Base-by-base conservation (phyloP, 2,113 vertebrate genomes). In the Leucopternis melanops region DNA sequence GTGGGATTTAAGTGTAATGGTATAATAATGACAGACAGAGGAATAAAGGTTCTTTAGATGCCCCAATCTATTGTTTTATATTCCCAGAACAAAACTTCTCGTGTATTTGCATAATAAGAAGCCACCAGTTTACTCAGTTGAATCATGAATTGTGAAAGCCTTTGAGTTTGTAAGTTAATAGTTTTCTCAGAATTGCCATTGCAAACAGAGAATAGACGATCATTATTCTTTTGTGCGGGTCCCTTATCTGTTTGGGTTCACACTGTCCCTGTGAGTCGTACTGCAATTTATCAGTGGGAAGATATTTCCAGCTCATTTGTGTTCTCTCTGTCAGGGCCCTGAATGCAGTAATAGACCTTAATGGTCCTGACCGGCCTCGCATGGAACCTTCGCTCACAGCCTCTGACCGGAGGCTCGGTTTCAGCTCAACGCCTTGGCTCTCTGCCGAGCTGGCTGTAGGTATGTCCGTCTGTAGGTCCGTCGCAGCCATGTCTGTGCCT, bases 131-230 rank as follows among this genome's bases (percentile, higher is more conserved):
- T 62, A 75, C 73, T 84, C 59, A 23, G 65, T 81, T 81, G 71
- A 77, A 83, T 77, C 31, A 16, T 34, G 81, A 85, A 69, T 71
- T 87, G 65, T 91, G 81, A 81, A 78, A 89, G 72, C 50, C 55
- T 91, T 67, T 67, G 92, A 74, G 84, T 87, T 86, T 74, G n/a
- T 79, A 71, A 81, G 84, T 91, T 91, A 91, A 84, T 78, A 59
- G 67, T 91, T 94, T 82, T 61, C 83, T 91, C 66, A 36, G 82
- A 85, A 88, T 58, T 92, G 81, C 65, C 38, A 38, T 62, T 79
- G 63, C 58, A 77, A 80, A 73, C 59, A 72, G 59, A 88, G 65
- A 94, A 66, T 32, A 92, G 93, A 81, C 3, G 34, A 73, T 95
- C 80, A 49, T 89, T 63, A 86, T 67, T 62, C 88, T 86, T 81